Conservation (phyloP, 2,888 invertebrate genomes). For the Eulithis prunata region DNA sequence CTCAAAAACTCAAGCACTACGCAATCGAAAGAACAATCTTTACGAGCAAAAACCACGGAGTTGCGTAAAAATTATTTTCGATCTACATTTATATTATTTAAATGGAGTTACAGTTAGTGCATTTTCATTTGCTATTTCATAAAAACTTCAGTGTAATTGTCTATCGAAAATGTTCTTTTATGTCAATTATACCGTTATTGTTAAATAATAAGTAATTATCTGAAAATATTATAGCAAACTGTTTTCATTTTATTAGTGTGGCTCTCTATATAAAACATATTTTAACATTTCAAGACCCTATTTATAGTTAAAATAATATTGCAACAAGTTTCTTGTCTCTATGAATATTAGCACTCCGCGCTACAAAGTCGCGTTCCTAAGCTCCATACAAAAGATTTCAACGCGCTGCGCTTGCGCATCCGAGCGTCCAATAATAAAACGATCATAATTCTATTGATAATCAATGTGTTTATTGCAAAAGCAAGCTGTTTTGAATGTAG, state of each 20-base stretch:
- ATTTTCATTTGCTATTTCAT: too few relatives aligned
- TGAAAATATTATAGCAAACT: too few relatives aligned
- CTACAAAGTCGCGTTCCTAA: slow-evolving; percentile 26
- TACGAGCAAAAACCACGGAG: slow-evolving; percentile 62
- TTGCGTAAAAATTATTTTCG: slow-evolving; percentile 37
- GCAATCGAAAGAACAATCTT: slow-evolving; percentile 50
- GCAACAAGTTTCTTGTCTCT: too few relatives aligned
- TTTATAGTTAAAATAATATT: too few relatives aligned
- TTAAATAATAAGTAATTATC: too few relatives aligned
- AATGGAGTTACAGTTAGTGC: not conserved
- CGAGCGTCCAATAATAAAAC: slow-evolving; percentile 14
- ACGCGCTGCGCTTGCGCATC: slow-evolving; percentile 56
- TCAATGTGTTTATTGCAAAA: slow-evolving; percentile 28
- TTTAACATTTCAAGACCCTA: too few relatives aligned
- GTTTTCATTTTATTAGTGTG: too few relatives aligned
- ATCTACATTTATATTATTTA: slow-evolving; percentile 12
- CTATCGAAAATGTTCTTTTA: too few relatives aligned
- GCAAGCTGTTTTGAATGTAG: slow-evolving; percentile 16
- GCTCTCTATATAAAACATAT: too few relatives aligned
- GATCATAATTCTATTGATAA: slow-evolving; percentile 31
- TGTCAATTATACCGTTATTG: too few relatives aligned
- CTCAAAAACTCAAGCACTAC: slow-evolving; percentile 50
- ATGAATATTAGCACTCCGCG: slow-evolving; percentile 6
- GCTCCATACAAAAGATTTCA: slow-evolving; percentile 62
- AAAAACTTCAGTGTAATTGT: too few relatives aligned